A percentile compares a stretch with the other conserved stretches of the same genome.
Conservation (phyloP, 2,797 vertebrate genomes). For the Labroides dimidiatus region DNA sequence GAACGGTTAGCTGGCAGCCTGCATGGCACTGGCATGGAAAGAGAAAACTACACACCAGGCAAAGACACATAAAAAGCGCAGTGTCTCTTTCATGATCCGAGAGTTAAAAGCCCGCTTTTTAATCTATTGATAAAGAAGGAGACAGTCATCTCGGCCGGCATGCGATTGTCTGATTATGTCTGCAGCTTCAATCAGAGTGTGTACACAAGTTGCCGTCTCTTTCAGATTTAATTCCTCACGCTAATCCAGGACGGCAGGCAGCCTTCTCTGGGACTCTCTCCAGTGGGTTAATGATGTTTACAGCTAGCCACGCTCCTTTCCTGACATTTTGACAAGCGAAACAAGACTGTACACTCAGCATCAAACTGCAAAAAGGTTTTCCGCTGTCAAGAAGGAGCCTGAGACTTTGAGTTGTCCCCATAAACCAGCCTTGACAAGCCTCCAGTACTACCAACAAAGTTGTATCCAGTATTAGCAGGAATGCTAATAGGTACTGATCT, state of each 20-base stretch:
- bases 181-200: background rate
- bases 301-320: slow-evolving; percentile 41
- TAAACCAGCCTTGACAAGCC: background rate
- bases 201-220: slow-evolving; percentile 4
- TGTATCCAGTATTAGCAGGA: background rate
- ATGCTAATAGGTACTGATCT: background rate
- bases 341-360: slow-evolving; percentile 6
- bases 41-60: background rate
- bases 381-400: background rate
- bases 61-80: slow-evolving; percentile 13
- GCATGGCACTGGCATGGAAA: background rate
- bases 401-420: background rate
- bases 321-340: slow-evolving; percentile 53
- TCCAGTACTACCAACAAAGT: background rate
- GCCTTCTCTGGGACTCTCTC: slow-evolving; percentile 36
- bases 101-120: slow-evolving; percentile 2
- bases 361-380: slow-evolving; percentile 2
- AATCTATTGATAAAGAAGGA: slow-evolving; percentile 7
- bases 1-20: slow-evolving; percentile 18
- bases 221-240: slow-evolving; percentile 19
- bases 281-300: slow-evolving; percentile 57
- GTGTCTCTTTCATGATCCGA: background rate
- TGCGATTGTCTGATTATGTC: slow-evolving; percentile 7
- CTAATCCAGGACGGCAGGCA: slow-evolving; percentile 22
- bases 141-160: slow-evolving; percentile 14